Evolutionary conservation across 2,113 vertebrate genomes (phyloP).

Genomic region (Raja brachyura): DNA sequence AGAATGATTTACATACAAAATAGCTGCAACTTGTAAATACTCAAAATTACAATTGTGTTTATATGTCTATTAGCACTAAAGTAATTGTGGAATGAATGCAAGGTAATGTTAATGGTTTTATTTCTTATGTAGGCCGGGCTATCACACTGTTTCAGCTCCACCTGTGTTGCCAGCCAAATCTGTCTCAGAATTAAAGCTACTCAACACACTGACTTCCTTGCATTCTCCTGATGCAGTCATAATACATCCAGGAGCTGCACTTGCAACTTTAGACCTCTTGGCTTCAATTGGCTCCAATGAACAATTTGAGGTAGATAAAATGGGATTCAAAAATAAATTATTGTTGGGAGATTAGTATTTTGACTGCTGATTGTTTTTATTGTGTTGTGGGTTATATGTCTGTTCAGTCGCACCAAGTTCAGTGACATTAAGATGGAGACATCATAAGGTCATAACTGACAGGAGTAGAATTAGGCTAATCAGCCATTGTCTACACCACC

Average conservation of each 20-base stretch:
- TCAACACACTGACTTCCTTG: constrained; percentile 56
- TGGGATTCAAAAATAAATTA: background rate
- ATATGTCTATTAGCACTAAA: constrained; percentile 41
- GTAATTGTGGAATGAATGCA: background rate
- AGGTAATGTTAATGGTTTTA: background rate
- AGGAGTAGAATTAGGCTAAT: too few species aligned
- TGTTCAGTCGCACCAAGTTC: background rate
- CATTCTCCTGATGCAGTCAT: constrained; percentile 74
- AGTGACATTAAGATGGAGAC: background rate
- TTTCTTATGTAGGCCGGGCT: constrained; percentile 64
- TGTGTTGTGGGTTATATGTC: background rate
- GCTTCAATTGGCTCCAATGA: constrained; percentile 78
- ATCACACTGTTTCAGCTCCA: constrained; percentile 74
- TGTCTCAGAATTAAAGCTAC: constrained; percentile 70
- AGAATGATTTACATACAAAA: background rate
- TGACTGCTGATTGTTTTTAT: background rate
- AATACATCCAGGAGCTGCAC: constrained; percentile 88
- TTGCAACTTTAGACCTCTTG: constrained; percentile 88
- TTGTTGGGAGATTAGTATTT: background rate
- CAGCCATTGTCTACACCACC: too few species aligned
- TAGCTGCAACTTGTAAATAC: background rate
- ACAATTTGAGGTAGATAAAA: constrained; percentile 84
- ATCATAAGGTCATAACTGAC: too few species aligned
- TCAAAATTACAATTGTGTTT: background rate
- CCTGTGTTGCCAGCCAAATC: constrained; percentile 69